These are phyloP conservation scores for Phortica okadai DNA, from an alignment of 2,888 invertebrate genomes.

Conservation along the genomic window DNA sequence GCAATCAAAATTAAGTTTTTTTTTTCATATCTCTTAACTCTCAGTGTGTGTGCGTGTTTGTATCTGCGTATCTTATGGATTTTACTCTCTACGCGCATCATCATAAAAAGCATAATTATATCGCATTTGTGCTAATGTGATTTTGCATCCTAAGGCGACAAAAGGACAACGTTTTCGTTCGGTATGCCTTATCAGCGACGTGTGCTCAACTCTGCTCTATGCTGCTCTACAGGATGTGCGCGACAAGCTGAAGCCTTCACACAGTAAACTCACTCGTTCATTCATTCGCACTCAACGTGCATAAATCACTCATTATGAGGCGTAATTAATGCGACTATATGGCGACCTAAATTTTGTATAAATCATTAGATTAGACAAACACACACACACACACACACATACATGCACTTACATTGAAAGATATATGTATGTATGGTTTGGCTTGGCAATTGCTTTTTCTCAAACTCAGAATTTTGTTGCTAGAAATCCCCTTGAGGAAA, in stretches of 20 bases:
- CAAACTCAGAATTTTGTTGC: too few relatives aligned
- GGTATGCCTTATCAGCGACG: conserved; percentile 58
- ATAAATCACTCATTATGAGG: conserved; percentile 78
- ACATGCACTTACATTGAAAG: background rate
- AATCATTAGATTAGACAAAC: conserved; percentile 76
- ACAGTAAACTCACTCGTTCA: background rate
- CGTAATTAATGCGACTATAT: conserved; percentile 77
- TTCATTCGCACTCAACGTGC: conserved; percentile 62
- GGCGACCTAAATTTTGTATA: conserved; percentile 77
- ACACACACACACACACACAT: conserved; percentile 39
- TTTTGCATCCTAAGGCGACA: conserved; percentile 66
- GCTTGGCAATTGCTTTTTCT: too few relatives aligned
- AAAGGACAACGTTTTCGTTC: background rate
- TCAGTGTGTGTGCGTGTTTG: conserved; percentile 38
- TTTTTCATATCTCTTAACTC: conserved; percentile 37
- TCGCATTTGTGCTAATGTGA: conserved; percentile 72
- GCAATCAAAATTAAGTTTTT: background rate
- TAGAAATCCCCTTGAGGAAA: background rate
- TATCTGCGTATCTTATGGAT: conserved; percentile 20
- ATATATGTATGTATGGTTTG: too few relatives aligned
- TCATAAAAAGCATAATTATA: conserved; percentile 70
- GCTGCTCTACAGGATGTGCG: conserved; percentile 31
- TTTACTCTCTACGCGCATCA: conserved; percentile 46
- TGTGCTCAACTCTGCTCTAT: conserved; percentile 44
- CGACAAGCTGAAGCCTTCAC: conserved; percentile 41